phyloP scores from a whole-genome alignment of 2,888 invertebrate species.

The Lagria hirta region DNA sequence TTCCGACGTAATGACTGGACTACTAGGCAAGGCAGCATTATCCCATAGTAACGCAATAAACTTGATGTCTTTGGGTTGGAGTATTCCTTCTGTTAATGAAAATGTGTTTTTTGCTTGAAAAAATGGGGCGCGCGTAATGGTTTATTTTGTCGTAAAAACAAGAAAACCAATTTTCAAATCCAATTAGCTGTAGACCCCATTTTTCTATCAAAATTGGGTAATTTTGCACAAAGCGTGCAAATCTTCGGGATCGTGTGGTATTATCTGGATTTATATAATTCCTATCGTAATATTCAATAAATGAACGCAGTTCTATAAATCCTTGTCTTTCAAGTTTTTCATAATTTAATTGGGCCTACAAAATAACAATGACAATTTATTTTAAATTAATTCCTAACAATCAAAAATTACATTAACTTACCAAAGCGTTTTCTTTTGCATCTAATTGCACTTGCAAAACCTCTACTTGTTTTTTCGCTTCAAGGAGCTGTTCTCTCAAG shows the following conservation, averaged over 20 bases:
- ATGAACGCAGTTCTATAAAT: slow-evolving; percentile 6
- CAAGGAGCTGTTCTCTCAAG: slow-evolving; percentile 6
- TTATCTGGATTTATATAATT: slow-evolving; percentile 14
- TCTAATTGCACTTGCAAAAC: slow-evolving; percentile 9
- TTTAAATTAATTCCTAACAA: slow-evolving; percentile 19
- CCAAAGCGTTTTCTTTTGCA: slow-evolving; percentile 15
- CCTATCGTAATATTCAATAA: slow-evolving; percentile 12
- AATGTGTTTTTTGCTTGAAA: slow-evolving; percentile 14
- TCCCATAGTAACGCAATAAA: slow-evolving; percentile 13
- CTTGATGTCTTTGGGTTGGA: slow-evolving; percentile 11
- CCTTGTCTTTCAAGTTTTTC: slow-evolving; percentile 15
- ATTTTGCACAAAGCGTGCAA: slow-evolving; percentile 13
- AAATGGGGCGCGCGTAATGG: slow-evolving; percentile 7
- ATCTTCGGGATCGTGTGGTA: slow-evolving; percentile 8
- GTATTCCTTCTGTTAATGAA: slow-evolving; percentile 8
- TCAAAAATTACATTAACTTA: slow-evolving; percentile 18
- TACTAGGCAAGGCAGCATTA: slow-evolving; percentile 11
- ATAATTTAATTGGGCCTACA: slow-evolving; percentile 13
- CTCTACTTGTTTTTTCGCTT: slow-evolving; percentile 13
- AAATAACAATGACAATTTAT: slow-evolving; percentile 21
- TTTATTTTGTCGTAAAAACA: slow-evolving; percentile 14
- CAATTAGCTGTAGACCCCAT: slow-evolving; percentile 9
- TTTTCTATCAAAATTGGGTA: slow-evolving; percentile 11
- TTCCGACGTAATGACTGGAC: too few species aligned
- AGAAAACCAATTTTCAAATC: slow-evolving; percentile 12